Conservation (phyloP, 2,888 invertebrate genomes). For the Plebejus melissa region DNA sequence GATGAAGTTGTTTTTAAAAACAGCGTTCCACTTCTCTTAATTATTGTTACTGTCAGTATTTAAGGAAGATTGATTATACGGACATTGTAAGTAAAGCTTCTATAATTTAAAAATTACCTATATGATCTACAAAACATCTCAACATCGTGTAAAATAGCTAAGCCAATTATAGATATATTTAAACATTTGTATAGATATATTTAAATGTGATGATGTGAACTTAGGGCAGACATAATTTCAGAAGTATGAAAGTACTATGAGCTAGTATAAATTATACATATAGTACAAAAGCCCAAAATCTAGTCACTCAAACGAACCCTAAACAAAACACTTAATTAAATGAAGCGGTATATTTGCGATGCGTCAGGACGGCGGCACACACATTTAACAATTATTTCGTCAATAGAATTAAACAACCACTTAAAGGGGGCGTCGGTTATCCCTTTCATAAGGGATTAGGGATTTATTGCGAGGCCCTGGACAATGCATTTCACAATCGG, state of each 20-base stretch:
- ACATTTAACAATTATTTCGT: slow-evolving; percentile 58
- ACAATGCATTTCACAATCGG: slow-evolving; percentile 39
- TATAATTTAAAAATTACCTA: too few relatives aligned
- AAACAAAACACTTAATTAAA: slow-evolving; percentile 29
- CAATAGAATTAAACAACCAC: slow-evolving; percentile 68
- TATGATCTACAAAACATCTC: background rate
- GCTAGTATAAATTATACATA: too few relatives aligned
- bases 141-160: too few relatives aligned
- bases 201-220: too few relatives aligned
- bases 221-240: too few relatives aligned
- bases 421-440: slow-evolving; percentile 46
- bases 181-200: too few relatives aligned
- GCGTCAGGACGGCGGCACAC: slow-evolving; percentile 42
- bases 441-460: slow-evolving; percentile 48
- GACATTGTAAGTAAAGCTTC: background rate
- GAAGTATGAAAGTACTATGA: too few relatives aligned
- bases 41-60: background rate
- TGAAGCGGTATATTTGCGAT: slow-evolving; percentile 51
- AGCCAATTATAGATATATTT: too few relatives aligned
- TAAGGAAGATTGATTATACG: background rate
- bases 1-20: background rate
- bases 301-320: background rate
- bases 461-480: slow-evolving; percentile 35
- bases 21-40: background rate
- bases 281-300: background rate